Conservation (phyloP, 2,888 invertebrate species). For the Eueremaeus valkanovi region DNA sequence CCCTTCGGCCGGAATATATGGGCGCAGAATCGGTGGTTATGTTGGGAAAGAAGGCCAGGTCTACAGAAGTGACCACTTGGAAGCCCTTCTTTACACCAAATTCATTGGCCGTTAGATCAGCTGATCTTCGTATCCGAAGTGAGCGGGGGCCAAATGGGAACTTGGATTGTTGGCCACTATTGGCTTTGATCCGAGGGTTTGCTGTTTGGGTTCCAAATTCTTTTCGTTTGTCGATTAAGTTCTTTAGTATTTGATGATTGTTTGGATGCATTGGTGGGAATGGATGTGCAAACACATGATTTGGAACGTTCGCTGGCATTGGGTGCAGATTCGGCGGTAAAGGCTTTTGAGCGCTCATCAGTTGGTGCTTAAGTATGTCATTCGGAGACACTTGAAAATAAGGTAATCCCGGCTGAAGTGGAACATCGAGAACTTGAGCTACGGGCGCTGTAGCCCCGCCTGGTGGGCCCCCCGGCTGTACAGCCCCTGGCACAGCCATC, state of each 20-base stretch:
- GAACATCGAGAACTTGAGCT: constrained; percentile 36
- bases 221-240: constrained; percentile 21
- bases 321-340: background rate
- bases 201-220: constrained; percentile 25
- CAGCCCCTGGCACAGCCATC: background rate
- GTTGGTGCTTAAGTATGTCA: background rate
- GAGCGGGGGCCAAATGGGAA: constrained; percentile 45
- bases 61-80: constrained; percentile 86
- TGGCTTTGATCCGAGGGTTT: constrained; percentile 39
- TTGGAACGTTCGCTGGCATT: background rate
- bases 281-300: background rate
- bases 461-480: background rate
- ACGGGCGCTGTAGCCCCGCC: background rate
- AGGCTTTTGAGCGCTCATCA: constrained; percentile 11
- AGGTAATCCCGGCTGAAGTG: constrained; percentile 22
- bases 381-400: constrained; percentile 12
- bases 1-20: constrained; percentile 43
- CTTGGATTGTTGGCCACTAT: constrained; percentile 5
- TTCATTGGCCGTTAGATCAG: constrained; percentile 44
- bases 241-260: constrained; percentile 22
- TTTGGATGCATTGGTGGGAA: constrained; percentile 39
- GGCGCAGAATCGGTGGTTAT: constrained; percentile 45
- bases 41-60: constrained; percentile 78
- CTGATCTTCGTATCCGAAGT: constrained; percentile 43
- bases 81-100: constrained; percentile 81